Evolutionary conservation across 2,888 invertebrate genomes (phyloP).

Genomic region (Campopleginae sp.): DNA sequence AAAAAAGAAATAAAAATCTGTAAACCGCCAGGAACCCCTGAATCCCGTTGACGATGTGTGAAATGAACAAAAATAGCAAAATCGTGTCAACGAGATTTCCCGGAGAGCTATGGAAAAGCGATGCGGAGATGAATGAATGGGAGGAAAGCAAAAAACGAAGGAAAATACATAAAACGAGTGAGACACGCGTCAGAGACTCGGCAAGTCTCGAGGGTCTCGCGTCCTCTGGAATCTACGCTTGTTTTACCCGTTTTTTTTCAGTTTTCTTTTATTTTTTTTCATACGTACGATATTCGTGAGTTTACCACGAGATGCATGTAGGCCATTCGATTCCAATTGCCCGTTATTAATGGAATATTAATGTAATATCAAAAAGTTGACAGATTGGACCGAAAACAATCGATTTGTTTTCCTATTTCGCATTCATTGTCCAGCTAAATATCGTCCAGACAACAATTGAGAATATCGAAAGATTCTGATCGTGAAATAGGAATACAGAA

Average conservation of each 20-base stretch:
- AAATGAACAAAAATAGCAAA: slow-evolving; percentile 65
- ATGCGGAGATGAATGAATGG: slow-evolving; percentile 54
- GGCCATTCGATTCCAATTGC: neutral
- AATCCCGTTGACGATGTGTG: slow-evolving; percentile 61
- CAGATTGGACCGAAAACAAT: neutral
- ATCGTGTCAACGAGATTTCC: slow-evolving; percentile 65
- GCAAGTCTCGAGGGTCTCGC: slow-evolving; percentile 9
- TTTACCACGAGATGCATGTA: neutral
- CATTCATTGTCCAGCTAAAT: neutral
- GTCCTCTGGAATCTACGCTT: slow-evolving; percentile 9
- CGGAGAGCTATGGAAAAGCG: slow-evolving; percentile 61
- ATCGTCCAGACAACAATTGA: too few relatives aligned
- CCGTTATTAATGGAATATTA: too few relatives aligned
- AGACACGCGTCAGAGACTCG: slow-evolving; percentile 29
- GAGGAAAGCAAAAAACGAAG: neutral
- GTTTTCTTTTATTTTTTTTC: neutral
- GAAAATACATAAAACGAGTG: slow-evolving; percentile 6
- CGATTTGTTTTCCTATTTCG: neutral
- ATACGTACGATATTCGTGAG: neutral
- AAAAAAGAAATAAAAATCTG: slow-evolving; percentile 44
- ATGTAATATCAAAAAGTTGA: too few relatives aligned
- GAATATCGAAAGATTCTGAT: neutral
- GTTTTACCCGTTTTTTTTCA: neutral
- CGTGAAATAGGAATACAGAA: neutral
- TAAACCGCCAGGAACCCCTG: slow-evolving; percentile 41